Percentiles rank a stretch among this genome's conserved stretches.
Evolutionary conservation across 2,888 invertebrate species (phyloP).

Genomic region (Galeruca laticollis): DNA sequence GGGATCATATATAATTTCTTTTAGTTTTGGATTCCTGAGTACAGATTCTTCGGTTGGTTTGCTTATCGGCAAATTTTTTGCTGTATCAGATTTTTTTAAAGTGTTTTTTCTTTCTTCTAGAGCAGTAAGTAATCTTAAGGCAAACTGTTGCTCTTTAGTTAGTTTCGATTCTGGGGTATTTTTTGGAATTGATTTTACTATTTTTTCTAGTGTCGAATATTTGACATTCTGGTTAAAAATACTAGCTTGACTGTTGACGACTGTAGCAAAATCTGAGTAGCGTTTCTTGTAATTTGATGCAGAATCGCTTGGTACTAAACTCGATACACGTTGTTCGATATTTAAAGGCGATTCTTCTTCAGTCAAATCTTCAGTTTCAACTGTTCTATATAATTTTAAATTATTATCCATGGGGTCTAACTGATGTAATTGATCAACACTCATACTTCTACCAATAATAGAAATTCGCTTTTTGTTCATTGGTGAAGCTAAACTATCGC

Average conservation of each 20-base stretch:
- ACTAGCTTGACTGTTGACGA: slow-evolving; percentile 20
- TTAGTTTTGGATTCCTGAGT: slow-evolving; percentile 51
- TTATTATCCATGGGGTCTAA: slow-evolving; percentile 35
- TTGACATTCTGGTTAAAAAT: slow-evolving; percentile 29
- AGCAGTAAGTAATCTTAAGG: slow-evolving; percentile 55
- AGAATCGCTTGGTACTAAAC: slow-evolving; percentile 50
- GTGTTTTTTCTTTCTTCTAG: slow-evolving; percentile 56
- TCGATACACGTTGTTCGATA: slow-evolving; percentile 38
- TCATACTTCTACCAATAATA: slow-evolving; percentile 48
- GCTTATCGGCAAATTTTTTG: slow-evolving; percentile 54
- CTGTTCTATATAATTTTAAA: slow-evolving; percentile 44
- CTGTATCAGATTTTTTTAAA: slow-evolving; percentile 50
- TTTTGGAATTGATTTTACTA: slow-evolving; percentile 54
- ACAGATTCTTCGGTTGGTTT: slow-evolving; percentile 57
- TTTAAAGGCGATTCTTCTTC: slow-evolving; percentile 28
- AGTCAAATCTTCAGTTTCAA: slow-evolving; percentile 48
- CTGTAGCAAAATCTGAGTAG: slow-evolving; percentile 43
- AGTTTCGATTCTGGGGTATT: slow-evolving; percentile 51
- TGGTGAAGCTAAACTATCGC: slow-evolving; percentile 27
- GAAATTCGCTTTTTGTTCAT: slow-evolving; percentile 37
- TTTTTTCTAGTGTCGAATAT: slow-evolving; percentile 55
- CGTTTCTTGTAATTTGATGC: slow-evolving; percentile 49
- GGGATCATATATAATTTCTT: slow-evolving; percentile 49
- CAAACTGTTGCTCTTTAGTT: slow-evolving; percentile 58
- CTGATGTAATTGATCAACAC: slow-evolving; percentile 51